Conservation (phyloP, 2,888 invertebrate species). For the Xestia c-nigrum region DNA sequence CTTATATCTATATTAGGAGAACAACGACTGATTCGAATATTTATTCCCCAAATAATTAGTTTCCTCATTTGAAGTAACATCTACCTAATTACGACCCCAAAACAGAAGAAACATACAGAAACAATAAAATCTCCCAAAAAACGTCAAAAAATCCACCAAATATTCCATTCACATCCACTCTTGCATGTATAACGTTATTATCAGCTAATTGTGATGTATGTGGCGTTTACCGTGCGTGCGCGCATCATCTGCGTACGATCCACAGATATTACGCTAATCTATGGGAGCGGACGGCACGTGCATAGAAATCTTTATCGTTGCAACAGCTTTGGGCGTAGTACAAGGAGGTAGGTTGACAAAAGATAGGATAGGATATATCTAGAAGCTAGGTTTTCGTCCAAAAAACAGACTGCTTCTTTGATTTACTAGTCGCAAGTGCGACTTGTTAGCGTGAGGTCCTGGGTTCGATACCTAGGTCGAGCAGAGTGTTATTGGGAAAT, state of each 20-base stretch:
- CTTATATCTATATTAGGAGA: no score
- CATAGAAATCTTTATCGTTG: slow-evolving; percentile 46
- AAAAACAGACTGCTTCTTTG: background rate
- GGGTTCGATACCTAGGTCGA: no score
- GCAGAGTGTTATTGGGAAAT: no score
- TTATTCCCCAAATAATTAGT: no score
- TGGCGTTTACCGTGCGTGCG: slow-evolving; percentile 45
- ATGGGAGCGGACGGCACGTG: slow-evolving; percentile 59
- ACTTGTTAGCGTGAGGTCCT: no score
- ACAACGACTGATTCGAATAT: no score
- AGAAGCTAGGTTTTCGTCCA: background rate
- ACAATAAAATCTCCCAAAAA: slow-evolving; percentile 13
- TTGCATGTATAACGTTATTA: slow-evolving; percentile 44
- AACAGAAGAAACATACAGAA: background rate
- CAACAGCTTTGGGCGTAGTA: slow-evolving; percentile 30
- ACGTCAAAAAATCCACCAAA: slow-evolving; percentile 21
- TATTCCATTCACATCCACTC: slow-evolving; percentile 40
- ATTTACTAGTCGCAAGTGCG: no score
- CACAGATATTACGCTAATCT: slow-evolving; percentile 55
- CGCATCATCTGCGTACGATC: slow-evolving; percentile 45
- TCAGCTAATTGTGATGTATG: slow-evolving; percentile 53
- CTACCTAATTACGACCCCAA: background rate
- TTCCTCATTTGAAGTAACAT: background rate
- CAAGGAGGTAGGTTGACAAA: slow-evolving; percentile 18
- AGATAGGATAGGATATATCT: background rate